phyloP scores from a whole-genome alignment of 2,888 invertebrate species.

The Chorisops tibialis region DNA sequence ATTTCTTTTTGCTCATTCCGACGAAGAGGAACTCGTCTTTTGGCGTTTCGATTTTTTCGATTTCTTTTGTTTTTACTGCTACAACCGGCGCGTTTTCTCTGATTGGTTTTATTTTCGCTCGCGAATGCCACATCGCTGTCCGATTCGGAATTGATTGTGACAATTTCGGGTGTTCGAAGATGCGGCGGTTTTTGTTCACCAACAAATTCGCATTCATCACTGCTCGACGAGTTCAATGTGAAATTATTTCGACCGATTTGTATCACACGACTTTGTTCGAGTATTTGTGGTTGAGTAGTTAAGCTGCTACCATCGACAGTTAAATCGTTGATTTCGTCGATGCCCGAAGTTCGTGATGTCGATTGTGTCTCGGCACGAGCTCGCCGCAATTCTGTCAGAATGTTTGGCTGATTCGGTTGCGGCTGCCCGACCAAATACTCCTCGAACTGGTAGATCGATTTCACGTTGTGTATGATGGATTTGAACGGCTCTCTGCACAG shows the following conservation, averaged over 20 bases:
- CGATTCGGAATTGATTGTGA: conserved; percentile 47
- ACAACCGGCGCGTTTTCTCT: conserved; percentile 12
- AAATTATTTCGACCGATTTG: conserved; percentile 30
- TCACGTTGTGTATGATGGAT: conserved; percentile 88
- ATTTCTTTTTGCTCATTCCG: no score
- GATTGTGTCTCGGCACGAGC: neutral
- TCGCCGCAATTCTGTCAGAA: conserved; percentile 11
- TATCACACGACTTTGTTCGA: conserved; percentile 27
- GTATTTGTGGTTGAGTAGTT: conserved; percentile 21
- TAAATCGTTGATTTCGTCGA: neutral
- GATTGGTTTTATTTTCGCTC: conserved; percentile 27
- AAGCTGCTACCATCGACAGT: neutral
- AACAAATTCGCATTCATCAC: conserved; percentile 50
- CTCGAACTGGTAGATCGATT: conserved; percentile 83
- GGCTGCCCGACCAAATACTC: conserved; percentile 62
- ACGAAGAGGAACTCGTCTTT: neutral
- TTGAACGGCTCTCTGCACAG: conserved; percentile 89
- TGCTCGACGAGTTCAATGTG: conserved; percentile 41
- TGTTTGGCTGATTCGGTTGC: conserved; percentile 32
- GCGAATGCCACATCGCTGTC: conserved; percentile 52
- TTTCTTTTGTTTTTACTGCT: conserved; percentile 15
- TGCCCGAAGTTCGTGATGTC: neutral
- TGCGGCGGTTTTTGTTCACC: conserved; percentile 51
- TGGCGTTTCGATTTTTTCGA: conserved; percentile 15
- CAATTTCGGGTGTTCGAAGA: conserved; percentile 50